Percentiles rank a stretch among this genome's conserved stretches.
These are phyloP conservation scores for Rugalucina vietnamica DNA, from an alignment of 2,888 invertebrate genomes.

Conservation along the genomic window DNA sequence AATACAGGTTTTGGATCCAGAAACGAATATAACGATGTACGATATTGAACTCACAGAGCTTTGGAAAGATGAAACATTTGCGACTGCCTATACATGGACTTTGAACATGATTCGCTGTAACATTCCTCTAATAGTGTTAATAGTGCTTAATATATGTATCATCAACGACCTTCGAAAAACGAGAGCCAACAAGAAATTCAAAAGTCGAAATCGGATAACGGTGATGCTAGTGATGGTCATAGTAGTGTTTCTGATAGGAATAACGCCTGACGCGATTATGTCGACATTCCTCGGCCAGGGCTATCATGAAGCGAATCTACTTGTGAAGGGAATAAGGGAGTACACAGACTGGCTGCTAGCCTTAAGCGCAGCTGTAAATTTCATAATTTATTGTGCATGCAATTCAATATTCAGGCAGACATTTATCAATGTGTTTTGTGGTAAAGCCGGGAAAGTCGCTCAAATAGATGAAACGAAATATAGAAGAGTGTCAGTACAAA, in stretches of 20 bases:
- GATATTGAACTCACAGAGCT: slow-evolving; percentile 63
- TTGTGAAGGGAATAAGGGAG: slow-evolving; percentile 77
- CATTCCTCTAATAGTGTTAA: slow-evolving; percentile 73
- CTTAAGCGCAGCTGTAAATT: slow-evolving; percentile 79
- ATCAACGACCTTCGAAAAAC: slow-evolving; percentile 71
- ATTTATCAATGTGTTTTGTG: slow-evolving; percentile 62
- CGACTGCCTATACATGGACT: slow-evolving; percentile 66
- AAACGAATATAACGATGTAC: slow-evolving; percentile 47
- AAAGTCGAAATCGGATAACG: slow-evolving; percentile 73
- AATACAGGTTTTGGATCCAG: slow-evolving; percentile 43
- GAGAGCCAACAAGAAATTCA: slow-evolving; percentile 52
- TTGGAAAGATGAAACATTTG: slow-evolving; percentile 67
- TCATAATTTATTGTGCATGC: slow-evolving; percentile 76
- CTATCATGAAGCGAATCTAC: slow-evolving; percentile 74
- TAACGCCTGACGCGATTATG: slow-evolving; percentile 80
- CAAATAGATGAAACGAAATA: slow-evolving; percentile 67
- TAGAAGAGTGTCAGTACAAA: slow-evolving; percentile 55
- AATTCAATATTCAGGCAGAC: slow-evolving; percentile 77
- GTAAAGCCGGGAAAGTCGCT: slow-evolving; percentile 14
- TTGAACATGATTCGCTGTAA: slow-evolving; percentile 74
- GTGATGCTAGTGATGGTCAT: slow-evolving; percentile 80
- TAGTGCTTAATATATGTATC: slow-evolving; percentile 72
- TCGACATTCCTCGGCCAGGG: slow-evolving; percentile 77
- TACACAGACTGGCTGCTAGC: slow-evolving; percentile 77
- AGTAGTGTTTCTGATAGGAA: slow-evolving; percentile 78